Base-by-base conservation (phyloP, 2,113 vertebrate genomes). In the Hemiprocne comata region DNA sequence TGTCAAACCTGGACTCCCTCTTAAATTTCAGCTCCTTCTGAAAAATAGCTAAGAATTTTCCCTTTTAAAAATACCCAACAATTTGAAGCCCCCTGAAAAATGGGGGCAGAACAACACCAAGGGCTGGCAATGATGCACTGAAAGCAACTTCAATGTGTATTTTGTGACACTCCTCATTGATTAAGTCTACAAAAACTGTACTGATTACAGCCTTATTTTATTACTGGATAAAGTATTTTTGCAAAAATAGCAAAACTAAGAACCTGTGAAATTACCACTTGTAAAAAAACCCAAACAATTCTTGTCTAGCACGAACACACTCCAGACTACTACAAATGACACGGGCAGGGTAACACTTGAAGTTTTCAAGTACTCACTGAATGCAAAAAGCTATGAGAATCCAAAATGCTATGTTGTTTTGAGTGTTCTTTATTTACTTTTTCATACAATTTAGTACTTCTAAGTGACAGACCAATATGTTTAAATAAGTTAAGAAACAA, bases 241-340 rank as follows among this genome's bases (percentile, higher is more conserved):
- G 74, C 62, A 82, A 84, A 94, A 94, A 25, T 9, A 74, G 50
- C 7, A 19, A 87, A 84, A 81, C 31, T 72, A 58, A 85, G 78
- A 87, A 95, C 61, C 62, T 85, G 21, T 92, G 64, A 95, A 95
- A 91, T 88, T 86, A 62, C 33, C 44, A 65, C 18, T 78, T 85
- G 80, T 17, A 91, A 58, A 86, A 73, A 40, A 51, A 76, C 3
- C 2, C 12, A 42, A 42, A 42, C 19, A 94, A 72, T 65, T 64
- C 58, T 76, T 38, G 16, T 64, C 73, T 81, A 81, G 62, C 70
- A 46, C 17, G 15, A 93, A 76, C 11, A 78, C 28, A n/a, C 67
- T 93, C 62, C 70, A 89, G 53, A 69, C 38, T 70, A 64, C 83
- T 57, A 60, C 73, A 91, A 85, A 57, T 13, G 5, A 62, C 11